These are phyloP conservation scores for Brachyhypopomus gauderio DNA, from an alignment of 2,113 vertebrate genomes.

Conservation along the genomic window DNA sequence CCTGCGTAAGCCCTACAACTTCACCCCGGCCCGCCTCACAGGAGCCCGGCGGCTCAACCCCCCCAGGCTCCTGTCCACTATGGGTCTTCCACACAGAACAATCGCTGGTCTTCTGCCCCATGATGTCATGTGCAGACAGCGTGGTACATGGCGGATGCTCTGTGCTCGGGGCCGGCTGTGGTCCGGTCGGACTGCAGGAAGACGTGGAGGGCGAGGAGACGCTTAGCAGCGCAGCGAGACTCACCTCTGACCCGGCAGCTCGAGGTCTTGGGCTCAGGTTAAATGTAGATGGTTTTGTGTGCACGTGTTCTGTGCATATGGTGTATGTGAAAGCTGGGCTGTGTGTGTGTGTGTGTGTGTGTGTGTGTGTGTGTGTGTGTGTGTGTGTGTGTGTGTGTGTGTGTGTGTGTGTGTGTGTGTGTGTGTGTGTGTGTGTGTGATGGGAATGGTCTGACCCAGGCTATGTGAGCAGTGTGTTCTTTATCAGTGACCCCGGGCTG, in stretches of 20 bases:
- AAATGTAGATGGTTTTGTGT: too few species aligned
- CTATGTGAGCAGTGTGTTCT: constrained; percentile 73
- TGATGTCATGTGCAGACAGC: constrained; percentile 48
- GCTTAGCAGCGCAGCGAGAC: too few species aligned
- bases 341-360: constrained; percentile 34
- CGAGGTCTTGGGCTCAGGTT: too few species aligned
- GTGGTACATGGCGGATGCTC: constrained; percentile 20
- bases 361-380: constrained; percentile 67
- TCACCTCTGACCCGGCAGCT: too few species aligned
- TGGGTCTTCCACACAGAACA: constrained; percentile 47
- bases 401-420: constrained; percentile 17
- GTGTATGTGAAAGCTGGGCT: background rate
- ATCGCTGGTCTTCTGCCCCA: constrained; percentile 47
- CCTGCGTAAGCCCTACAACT: background rate
- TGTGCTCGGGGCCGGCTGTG: constrained; percentile 14
- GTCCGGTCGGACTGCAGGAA: too few species aligned
- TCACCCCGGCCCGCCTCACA: too few species aligned
- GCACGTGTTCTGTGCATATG: too few species aligned
- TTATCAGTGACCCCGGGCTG: constrained; percentile 73
- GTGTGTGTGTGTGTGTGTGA: constrained; percentile 64
- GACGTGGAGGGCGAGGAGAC: too few species aligned
- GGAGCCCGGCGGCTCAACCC: constrained; percentile 34
- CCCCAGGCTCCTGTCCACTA: constrained; percentile 40
- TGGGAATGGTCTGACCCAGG: constrained; percentile 82
- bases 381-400: constrained; percentile 45